Percentiles rank a stretch among this genome's conserved stretches.
Evolutionary conservation across 2,888 invertebrate species (phyloP).

Genomic region (Sisyra terminalis): DNA sequence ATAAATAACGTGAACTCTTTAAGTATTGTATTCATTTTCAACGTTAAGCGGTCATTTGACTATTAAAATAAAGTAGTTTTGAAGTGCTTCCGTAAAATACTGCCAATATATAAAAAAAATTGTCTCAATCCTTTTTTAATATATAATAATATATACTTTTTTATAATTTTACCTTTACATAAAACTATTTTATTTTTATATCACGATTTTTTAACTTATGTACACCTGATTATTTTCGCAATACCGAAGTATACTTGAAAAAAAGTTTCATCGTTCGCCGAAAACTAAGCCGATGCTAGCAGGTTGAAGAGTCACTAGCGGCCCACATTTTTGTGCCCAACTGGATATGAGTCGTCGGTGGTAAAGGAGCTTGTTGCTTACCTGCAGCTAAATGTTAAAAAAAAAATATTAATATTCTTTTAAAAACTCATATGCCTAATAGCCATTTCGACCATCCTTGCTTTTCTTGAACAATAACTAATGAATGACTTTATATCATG

Average conservation of each 20-base stretch:
- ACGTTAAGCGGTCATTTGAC: too few species aligned
- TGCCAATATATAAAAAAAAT: neutral
- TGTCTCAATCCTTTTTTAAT: neutral
- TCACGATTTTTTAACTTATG: neutral
- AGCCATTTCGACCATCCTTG: too few species aligned
- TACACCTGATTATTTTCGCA: too few species aligned
- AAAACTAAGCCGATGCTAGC: slow-evolving; percentile 19
- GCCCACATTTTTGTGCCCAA: slow-evolving; percentile 36
- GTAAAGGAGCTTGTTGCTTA: slow-evolving; percentile 44
- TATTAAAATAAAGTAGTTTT: too few species aligned
- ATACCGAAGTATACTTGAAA: slow-evolving; percentile 1
- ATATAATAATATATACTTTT: too few species aligned
- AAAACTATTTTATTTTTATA: neutral
- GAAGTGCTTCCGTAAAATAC: too few species aligned
- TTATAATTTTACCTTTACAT: neutral
- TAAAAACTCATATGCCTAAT: too few species aligned
- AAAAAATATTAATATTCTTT: slow-evolving; percentile 14
- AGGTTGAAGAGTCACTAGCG: slow-evolving; percentile 28
- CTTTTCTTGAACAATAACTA: too few species aligned
- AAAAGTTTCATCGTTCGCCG: neutral
- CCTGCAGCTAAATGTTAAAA: slow-evolving; percentile 24
- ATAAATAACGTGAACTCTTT: too few species aligned
- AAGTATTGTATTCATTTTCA: too few species aligned
- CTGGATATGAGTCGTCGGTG: slow-evolving; percentile 35
- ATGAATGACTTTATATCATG: too few species aligned